phyloP scores from a whole-genome alignment of 1,140 invertebrate species.

The Pseudomyrmex pallidus region DNA sequence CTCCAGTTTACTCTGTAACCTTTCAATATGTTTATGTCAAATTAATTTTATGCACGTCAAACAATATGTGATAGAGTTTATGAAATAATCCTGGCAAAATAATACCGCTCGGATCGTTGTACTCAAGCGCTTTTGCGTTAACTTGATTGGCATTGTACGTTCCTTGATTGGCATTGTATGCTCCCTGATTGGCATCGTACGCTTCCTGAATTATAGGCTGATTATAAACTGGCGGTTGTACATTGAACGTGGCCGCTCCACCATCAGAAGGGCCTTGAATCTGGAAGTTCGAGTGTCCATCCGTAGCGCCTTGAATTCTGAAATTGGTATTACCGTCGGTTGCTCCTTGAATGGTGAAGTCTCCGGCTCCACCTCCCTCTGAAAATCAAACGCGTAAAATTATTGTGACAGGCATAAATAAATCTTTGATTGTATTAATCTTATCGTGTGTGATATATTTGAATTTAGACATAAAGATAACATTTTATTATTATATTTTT shows the following conservation, averaged over 20 bases:
- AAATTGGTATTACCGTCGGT: slow-evolving; percentile 76
- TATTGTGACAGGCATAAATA: neutral
- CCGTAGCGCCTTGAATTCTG: slow-evolving; percentile 77
- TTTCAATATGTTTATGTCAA: slow-evolving; percentile 53
- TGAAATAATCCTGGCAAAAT: neutral
- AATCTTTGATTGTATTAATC: slow-evolving; percentile 2
- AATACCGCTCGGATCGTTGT: slow-evolving; percentile 81
- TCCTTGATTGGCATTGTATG: slow-evolving; percentile 74
- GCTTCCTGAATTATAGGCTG: slow-evolving; percentile 72
- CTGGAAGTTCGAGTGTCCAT: slow-evolving; percentile 79
- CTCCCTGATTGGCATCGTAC: slow-evolving; percentile 72
- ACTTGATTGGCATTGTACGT: slow-evolving; percentile 71
- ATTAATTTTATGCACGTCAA: neutral
- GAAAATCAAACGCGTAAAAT: slow-evolving; percentile 6
- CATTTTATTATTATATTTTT: too few species aligned
- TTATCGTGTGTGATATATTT: neutral
- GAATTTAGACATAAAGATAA: too few species aligned
- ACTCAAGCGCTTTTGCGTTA: slow-evolving; percentile 75
- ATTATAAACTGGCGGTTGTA: slow-evolving; percentile 75
- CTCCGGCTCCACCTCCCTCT: slow-evolving; percentile 77
- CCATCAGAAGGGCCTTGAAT: slow-evolving; percentile 80
- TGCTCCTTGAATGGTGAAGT: slow-evolving; percentile 80
- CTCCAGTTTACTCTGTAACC: slow-evolving; percentile 82
- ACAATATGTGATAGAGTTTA: neutral
- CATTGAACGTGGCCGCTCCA: slow-evolving; percentile 73